A percentile compares a stretch with the other conserved stretches of the same genome.
phyloP scores from a whole-genome alignment of 2,113 vertebrate species.

The Rutilus rutilus region DNA sequence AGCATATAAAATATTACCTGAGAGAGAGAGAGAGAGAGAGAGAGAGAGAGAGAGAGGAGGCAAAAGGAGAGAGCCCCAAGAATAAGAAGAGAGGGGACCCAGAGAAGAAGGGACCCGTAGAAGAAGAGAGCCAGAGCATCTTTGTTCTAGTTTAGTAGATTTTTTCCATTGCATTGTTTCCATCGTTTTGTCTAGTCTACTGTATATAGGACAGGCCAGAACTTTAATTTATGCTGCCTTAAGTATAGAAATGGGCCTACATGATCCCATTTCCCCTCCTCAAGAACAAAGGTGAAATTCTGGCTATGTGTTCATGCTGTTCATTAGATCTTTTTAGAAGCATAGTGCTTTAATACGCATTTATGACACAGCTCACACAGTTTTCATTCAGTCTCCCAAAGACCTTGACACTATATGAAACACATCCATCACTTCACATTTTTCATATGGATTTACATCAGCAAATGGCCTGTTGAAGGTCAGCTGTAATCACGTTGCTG shows the following conservation, averaged over 20 bases:
- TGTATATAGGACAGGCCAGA: not conserved
- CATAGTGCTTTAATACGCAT: not conserved
- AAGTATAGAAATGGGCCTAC: not conserved
- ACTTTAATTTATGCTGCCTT: not conserved
- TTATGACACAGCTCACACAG: not conserved
- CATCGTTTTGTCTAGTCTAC: not conserved
- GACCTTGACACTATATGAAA: slow-evolving; percentile 28
- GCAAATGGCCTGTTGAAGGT: slow-evolving; percentile 30
- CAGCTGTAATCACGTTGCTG: not conserved
- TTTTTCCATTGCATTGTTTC: not conserved
- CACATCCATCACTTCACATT: slow-evolving; percentile 22
- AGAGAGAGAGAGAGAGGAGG: no score
- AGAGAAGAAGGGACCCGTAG: no score
- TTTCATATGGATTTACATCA: slow-evolving; percentile 35
- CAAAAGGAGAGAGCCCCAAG: no score
- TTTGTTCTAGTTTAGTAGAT: not conserved
- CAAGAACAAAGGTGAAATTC: not conserved
- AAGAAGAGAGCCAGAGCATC: no score
- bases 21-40: no score
- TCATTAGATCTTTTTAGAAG: slow-evolving; percentile 3
- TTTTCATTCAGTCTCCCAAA: slow-evolving; percentile 11
- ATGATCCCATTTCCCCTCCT: not conserved
- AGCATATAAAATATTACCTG: no score
- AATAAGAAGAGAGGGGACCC: no score
- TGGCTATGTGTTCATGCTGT: not conserved